Evolutionary conservation across 2,888 invertebrate genomes (phyloP).

Genomic region (Drosophila stalkeri): DNA sequence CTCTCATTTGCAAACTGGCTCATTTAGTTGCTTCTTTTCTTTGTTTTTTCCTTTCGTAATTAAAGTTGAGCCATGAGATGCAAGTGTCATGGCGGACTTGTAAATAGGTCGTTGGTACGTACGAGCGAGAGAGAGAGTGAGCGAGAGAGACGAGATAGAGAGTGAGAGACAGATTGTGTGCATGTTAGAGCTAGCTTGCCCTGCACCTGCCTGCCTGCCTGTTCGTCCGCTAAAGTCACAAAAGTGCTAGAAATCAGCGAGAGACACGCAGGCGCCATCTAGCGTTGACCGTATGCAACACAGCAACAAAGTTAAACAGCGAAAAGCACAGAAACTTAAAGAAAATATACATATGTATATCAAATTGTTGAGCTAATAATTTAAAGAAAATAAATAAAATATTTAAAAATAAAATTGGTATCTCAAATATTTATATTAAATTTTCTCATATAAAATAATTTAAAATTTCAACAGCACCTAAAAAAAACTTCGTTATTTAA

Average conservation of each 20-base stretch:
- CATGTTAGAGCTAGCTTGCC: neutral
- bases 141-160: neutral
- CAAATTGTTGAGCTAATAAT: neutral
- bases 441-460: too few species aligned
- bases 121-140: neutral
- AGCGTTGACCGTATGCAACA: constrained; percentile 5
- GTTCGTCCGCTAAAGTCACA: constrained; percentile 32
- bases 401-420: neutral
- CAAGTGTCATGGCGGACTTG: constrained; percentile 25
- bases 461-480: too few species aligned
- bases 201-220: constrained; percentile 10
- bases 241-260: constrained; percentile 35
- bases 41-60: constrained; percentile 16
- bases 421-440: neutral
- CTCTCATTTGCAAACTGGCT: neutral
- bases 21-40: constrained; percentile 2
- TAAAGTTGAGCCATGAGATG: constrained; percentile 37
- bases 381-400: neutral
- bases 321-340: neutral
- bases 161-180: neutral
- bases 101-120: constrained; percentile 36
- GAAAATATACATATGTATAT: neutral
- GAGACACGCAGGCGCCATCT: constrained; percentile 48
- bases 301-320: neutral
- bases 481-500: too few species aligned